These are phyloP conservation scores for Festucalex cinctus DNA, from an alignment of 2,113 vertebrate species.

Conservation along the genomic window DNA sequence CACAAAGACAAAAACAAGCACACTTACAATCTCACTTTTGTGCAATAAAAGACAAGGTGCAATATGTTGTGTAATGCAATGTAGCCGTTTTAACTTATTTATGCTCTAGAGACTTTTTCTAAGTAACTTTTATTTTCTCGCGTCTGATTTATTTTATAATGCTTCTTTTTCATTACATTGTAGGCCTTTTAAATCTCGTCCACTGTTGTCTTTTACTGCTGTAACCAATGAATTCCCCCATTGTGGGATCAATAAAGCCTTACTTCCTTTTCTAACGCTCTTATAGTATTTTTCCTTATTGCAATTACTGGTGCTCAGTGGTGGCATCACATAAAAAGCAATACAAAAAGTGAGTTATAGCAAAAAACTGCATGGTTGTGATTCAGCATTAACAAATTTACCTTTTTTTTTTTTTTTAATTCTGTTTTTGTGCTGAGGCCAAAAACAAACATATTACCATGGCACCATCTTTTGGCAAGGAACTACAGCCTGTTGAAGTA, in stretches of 20 bases:
- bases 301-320: too few relatives aligned
- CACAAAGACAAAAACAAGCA: neutral
- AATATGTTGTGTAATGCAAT: neutral
- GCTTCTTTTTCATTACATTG: neutral
- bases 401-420: too few relatives aligned
- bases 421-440: too few relatives aligned
- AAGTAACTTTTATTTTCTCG: neutral
- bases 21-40: neutral
- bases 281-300: too few relatives aligned
- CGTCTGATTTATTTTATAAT: neutral
- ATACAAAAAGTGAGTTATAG: too few relatives aligned
- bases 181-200: neutral
- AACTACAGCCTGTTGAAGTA: too few relatives aligned
- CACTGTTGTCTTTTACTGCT: neutral
- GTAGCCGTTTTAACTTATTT: neutral
- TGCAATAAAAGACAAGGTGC: neutral
- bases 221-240: neutral
- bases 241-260: neutral
- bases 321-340: too few relatives aligned
- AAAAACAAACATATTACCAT: too few relatives aligned
- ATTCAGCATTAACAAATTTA: too few relatives aligned
- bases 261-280: neutral
- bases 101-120: neutral
- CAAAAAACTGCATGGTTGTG: too few relatives aligned
- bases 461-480: too few relatives aligned